Evolutionary conservation across 2,888 invertebrate species (phyloP), one percentile per base, ranked within the genome.

Genomic region (Hololepta plana): DNA sequence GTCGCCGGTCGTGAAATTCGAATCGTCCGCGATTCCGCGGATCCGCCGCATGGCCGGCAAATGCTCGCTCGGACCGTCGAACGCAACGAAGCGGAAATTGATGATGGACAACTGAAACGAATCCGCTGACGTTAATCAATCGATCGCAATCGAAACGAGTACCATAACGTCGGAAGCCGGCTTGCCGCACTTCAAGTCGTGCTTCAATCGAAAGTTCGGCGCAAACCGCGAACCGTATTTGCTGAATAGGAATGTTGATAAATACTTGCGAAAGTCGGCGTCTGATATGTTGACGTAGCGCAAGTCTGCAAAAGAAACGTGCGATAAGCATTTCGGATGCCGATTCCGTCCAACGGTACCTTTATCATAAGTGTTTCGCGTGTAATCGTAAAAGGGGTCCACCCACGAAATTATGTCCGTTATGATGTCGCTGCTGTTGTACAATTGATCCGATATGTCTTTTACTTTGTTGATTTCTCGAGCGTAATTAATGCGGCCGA

Each of bases 1-100:
- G 37, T 69, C 64, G 2, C 67, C 68, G 3, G 64, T 58, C 3
- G 64, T 60, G 31, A 79, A 63, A 41, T 68, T 62, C 1, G 63
- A 52, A 5, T 58, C 49, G 31, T 60, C 59, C 0, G 70, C 62
- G 10, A 74, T 44, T 27, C 53, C 35, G 45, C 67, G 67, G 1
- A 70, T 57, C 31, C 53, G 45, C 42, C 75, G 69, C 77, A 80
- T 80, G 1, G 75, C 77, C 2, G 74, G 72, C 28, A 80, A 59
- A 52, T 77, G 73, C 38, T 72, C 61, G 16, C 66, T 57, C 0
- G 77, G 72, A 2, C 69, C 66, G 6, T 45, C 32, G 38, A 73
- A 72, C 36, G 50, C 58, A 14, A 51, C 53, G 40, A 74, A 75
- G 27, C 55, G 61, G 42, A 79, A 76, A 32, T 67, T 56, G 37